These are phyloP conservation scores for Poecile montanus DNA, from an alignment of 2,797 vertebrate genomes.

Conservation along the genomic window DNA sequence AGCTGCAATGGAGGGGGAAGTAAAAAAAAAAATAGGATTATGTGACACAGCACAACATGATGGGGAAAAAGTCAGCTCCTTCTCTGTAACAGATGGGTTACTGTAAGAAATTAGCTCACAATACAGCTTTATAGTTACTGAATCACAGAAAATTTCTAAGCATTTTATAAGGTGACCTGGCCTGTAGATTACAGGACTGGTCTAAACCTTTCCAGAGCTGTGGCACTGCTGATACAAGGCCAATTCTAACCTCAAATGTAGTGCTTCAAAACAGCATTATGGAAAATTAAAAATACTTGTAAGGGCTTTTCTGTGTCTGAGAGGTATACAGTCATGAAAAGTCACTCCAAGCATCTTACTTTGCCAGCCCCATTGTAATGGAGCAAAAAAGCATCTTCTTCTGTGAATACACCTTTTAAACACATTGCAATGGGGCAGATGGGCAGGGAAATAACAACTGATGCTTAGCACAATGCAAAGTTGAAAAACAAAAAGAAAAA, in stretches of 20 bases:
- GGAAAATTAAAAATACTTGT: not conserved
- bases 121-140: not conserved
- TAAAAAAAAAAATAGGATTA: not conserved
- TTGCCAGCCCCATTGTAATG: not conserved
- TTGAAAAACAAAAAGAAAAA: not conserved
- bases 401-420: not conserved
- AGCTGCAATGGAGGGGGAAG: constrained; percentile 80
- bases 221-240: not conserved
- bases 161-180: constrained; percentile 10
- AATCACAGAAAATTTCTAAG: not conserved
- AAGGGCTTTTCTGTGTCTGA: not conserved
- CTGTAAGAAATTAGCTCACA: constrained; percentile 53
- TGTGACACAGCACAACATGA: constrained; percentile 12
- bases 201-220: not conserved
- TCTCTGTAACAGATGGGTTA: constrained; percentile 16
- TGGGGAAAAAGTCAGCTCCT: not conserved
- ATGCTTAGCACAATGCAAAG: not conserved
- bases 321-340: rapidly evolving
- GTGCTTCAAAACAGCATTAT: not conserved
- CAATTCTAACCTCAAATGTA: not conserved
- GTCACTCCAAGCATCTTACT: not conserved
- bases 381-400: not conserved
- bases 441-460: not conserved
- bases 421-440: not conserved
- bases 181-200: not conserved